A percentile compares a stretch with the other conserved stretches of the same genome.
phyloP scores from a whole-genome alignment of 2,113 vertebrate species.

The Mustelus asterias region DNA sequence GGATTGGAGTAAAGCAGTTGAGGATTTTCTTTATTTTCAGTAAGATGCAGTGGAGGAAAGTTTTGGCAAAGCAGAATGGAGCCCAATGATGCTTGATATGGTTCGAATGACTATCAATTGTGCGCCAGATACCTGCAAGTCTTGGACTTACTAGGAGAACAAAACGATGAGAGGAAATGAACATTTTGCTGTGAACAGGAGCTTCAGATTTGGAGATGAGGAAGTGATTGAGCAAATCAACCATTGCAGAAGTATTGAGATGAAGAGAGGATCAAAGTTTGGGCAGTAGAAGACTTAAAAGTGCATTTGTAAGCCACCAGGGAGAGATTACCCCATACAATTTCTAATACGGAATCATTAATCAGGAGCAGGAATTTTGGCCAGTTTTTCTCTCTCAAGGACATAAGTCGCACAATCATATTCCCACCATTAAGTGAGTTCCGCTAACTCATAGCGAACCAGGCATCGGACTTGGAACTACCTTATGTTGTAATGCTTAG shows the following conservation, averaged over 20 bases:
- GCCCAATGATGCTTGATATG: too few relatives aligned
- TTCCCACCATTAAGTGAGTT: not conserved
- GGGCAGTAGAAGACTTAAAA: not conserved
- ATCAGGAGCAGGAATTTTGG: not conserved
- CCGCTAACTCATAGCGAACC: not conserved
- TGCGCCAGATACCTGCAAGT: not conserved
- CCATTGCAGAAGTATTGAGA: not conserved
- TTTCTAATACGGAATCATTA: not conserved
- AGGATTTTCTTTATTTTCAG: not conserved
- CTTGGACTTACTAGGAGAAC: not conserved
- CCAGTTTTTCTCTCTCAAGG: not conserved
- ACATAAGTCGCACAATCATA: not conserved
- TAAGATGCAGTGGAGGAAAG: not conserved
- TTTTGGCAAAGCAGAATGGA: not conserved
- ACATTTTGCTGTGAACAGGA: not conserved
- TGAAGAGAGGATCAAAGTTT: not conserved
- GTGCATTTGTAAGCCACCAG: not conserved
- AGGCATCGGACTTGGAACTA: too few relatives aligned
- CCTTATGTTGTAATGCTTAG: not conserved
- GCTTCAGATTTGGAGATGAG: not conserved
- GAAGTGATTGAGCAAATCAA: not conserved
- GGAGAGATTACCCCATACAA: not conserved
- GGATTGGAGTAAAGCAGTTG: not conserved
- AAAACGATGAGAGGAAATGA: not conserved
- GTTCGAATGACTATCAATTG: not conserved